phyloP scores from a whole-genome alignment of 2,888 invertebrate genomes.

The Leptopilina drosophilae region DNA sequence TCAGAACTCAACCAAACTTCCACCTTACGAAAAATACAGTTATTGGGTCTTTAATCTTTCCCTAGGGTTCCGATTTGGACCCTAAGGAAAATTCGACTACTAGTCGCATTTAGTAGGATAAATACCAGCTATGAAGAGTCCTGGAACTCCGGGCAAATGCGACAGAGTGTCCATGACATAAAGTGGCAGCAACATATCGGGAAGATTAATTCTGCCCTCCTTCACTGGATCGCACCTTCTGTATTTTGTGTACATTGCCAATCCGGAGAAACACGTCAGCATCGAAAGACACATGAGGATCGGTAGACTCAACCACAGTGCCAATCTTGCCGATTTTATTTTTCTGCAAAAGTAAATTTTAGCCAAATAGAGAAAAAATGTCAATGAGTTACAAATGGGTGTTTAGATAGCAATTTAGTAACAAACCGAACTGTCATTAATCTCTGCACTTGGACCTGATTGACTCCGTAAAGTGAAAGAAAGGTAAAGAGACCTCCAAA shows the following conservation, averaged over 20 bases:
- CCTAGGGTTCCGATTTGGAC: too few species aligned
- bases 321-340: conserved; percentile 83
- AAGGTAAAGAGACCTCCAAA: conserved; percentile 91
- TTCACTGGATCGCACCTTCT: conserved; percentile 88
- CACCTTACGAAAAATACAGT: too few species aligned
- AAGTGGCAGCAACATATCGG: conserved; percentile 89
- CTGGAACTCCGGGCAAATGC: conserved; percentile 87
- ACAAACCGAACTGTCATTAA: conserved; percentile 82
- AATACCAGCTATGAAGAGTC: conserved; percentile 91
- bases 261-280: conserved; percentile 82
- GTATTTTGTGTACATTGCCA: conserved; percentile 92
- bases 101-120: too few species aligned
- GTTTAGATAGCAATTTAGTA: conserved; percentile 10
- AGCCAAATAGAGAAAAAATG: neutral
- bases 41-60: too few species aligned
- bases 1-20: too few species aligned
- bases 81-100: too few species aligned
- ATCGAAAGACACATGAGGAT: conserved; percentile 86
- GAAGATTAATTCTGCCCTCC: conserved; percentile 80
- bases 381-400: too few species aligned
- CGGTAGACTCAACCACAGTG: conserved; percentile 90
- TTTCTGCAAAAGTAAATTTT: conserved; percentile 72
- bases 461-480: conserved; percentile 90
- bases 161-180: conserved; percentile 88
- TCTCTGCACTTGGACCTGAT: conserved; percentile 90